Conservation (phyloP, 1,140 invertebrate species). For the Drosophila insularis region DNA sequence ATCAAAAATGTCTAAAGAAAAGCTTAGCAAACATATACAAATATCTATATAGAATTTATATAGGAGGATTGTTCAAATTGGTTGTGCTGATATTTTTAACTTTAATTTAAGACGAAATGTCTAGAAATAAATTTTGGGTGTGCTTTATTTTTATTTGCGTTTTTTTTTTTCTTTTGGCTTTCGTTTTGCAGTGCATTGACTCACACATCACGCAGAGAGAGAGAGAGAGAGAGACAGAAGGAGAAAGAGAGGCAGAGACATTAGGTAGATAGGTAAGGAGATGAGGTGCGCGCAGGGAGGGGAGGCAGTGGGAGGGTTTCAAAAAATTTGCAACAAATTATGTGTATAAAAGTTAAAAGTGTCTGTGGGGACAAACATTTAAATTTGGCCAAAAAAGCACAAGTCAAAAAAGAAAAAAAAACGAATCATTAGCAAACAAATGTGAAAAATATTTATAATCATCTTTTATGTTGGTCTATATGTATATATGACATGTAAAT, state of each 20-base stretch:
- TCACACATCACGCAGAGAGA: constrained; percentile 14
- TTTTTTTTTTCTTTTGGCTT: constrained; percentile 20
- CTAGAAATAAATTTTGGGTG: constrained; percentile 61
- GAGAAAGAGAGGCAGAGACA: neutral
- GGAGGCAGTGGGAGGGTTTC: too few relatives aligned
- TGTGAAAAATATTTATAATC: constrained; percentile 45
- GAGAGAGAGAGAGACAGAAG: neutral
- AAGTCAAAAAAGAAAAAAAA: too few relatives aligned
- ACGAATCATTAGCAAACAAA: constrained; percentile 59
- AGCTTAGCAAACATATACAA: constrained; percentile 28
- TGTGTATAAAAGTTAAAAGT: constrained; percentile 40
- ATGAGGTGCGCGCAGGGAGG: neutral
- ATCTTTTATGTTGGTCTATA: constrained; percentile 27
- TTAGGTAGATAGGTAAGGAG: neutral
- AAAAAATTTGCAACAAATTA: constrained; percentile 43
- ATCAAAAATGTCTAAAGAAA: neutral
- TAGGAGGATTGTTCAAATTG: neutral
- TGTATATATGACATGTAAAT: neutral
- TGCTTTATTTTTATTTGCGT: constrained; percentile 16
- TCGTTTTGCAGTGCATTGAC: constrained; percentile 60
- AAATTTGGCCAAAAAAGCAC: too few relatives aligned
- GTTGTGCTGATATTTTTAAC: constrained; percentile 51
- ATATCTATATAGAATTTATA: neutral
- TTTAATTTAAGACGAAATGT: constrained; percentile 65
- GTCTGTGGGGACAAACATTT: constrained; percentile 45